phyloP scores from a whole-genome alignment of 2,888 invertebrate genomes.

The Dryobota labecula region DNA sequence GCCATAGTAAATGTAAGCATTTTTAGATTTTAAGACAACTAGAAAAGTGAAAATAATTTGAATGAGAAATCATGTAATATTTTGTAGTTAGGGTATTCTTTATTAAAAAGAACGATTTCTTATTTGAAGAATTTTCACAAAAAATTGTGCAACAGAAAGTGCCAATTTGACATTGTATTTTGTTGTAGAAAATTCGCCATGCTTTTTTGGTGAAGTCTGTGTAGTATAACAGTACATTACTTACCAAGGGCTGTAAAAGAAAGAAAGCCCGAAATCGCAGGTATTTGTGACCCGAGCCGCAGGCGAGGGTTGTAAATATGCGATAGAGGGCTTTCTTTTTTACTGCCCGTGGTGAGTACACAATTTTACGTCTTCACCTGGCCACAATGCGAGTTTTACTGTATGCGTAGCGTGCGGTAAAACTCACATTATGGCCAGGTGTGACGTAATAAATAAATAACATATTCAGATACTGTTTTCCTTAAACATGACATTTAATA shows the following conservation, averaged over 20 bases:
- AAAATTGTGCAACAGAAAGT: constrained; percentile 66
- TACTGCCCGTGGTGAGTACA: too few species aligned
- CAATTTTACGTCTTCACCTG: too few species aligned
- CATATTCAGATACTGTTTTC: not conserved
- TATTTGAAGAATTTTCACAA: constrained; percentile 87
- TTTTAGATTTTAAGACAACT: constrained; percentile 75
- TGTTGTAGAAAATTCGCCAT: constrained; percentile 29
- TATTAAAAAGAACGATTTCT: constrained; percentile 79
- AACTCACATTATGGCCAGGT: too few species aligned
- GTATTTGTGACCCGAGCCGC: too few species aligned
- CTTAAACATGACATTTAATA: not conserved
- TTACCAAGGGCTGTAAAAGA: too few species aligned
- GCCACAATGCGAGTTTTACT: too few species aligned
- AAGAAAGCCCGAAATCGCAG: too few species aligned
- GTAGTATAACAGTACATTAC: too few species aligned
- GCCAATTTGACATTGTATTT: constrained; percentile 65
- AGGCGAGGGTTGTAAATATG: too few species aligned
- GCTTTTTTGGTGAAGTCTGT: constrained; percentile 16
- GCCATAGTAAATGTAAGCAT: constrained; percentile 89
- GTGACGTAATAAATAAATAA: too few species aligned
- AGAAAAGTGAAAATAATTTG: constrained; percentile 84
- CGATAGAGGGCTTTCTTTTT: too few species aligned
- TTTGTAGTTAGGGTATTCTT: constrained; percentile 66
- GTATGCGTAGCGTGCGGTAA: too few species aligned
- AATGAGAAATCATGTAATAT: constrained; percentile 83